Evolutionary conservation across 2,113 vertebrate species (phyloP).

Genomic region (Microcebus murinus): DNA sequence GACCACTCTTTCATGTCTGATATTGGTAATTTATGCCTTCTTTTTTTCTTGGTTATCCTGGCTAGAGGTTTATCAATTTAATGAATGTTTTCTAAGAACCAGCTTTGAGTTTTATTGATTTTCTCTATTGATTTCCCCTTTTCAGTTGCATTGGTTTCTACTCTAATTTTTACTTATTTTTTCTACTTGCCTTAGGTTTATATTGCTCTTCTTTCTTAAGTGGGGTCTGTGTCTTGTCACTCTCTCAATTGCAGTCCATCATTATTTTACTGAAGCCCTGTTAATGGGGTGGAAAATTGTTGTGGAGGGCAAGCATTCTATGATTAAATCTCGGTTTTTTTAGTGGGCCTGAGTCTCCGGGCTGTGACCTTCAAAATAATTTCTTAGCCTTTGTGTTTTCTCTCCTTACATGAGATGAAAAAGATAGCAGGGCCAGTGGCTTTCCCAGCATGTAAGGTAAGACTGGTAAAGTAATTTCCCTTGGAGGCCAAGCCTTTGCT

Average conservation of each 20-base stretch:
- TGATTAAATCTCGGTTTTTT: not conserved
- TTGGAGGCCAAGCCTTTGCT: not conserved
- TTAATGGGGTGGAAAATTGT: not conserved
- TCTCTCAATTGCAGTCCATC: not conserved
- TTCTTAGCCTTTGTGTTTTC: slow-evolving; percentile 9
- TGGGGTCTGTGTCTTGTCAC: not conserved
- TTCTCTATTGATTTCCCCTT: not conserved
- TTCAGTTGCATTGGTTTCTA: not conserved
- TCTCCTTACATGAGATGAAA: not conserved
- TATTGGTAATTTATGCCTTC: not conserved
- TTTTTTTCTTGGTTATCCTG: not conserved
- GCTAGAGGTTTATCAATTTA: not conserved
- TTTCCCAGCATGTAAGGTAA: not conserved
- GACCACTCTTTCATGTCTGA: not conserved
- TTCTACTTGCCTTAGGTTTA: not conserved
- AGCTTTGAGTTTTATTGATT: not conserved
- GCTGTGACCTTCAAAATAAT: not conserved
- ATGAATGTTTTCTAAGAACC: not conserved
- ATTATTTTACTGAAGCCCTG: not conserved
- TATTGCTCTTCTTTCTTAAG: not conserved
- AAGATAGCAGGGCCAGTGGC: not conserved
- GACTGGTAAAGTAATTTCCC: not conserved
- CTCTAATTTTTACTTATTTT: not conserved
- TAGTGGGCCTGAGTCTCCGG: not conserved
- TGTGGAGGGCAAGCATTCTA: not conserved